Percentiles rank a stretch among this genome's conserved stretches.
Conservation (phyloP, 1,140 invertebrate species). For the Adoxophyes honmai region DNA sequence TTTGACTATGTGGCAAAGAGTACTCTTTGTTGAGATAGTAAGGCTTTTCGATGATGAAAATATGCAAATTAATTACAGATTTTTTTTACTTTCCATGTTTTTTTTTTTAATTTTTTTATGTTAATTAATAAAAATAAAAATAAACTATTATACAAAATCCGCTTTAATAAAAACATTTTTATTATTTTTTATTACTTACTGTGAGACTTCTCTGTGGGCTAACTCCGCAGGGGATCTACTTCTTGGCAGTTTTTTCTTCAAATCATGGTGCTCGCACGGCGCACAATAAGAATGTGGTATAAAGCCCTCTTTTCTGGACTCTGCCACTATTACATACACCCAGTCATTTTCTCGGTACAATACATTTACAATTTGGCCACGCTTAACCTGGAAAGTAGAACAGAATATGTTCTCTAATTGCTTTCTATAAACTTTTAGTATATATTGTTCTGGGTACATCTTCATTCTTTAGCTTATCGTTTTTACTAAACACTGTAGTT, state of each 20-base stretch:
- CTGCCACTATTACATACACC: conserved; percentile 95
- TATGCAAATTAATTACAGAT: background rate
- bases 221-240: conserved; percentile 72
- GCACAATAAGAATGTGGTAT: conserved; percentile 96
- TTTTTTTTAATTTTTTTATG: too few relatives aligned
- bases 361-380: conserved; percentile 90
- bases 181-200: conserved; percentile 59
- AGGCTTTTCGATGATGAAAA: too few relatives aligned
- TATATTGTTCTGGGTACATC: too few relatives aligned
- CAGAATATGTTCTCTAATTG: too few relatives aligned
- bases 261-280: conserved; percentile 80
- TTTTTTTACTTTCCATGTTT: background rate
- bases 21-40: too few relatives aligned
- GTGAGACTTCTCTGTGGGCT: conserved; percentile 77
- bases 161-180: background rate
- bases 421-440: too few relatives aligned
- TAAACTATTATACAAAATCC: too few relatives aligned
- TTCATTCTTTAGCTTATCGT: too few relatives aligned
- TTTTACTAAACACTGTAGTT: too few relatives aligned
- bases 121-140: too few relatives aligned
- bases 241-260: conserved; percentile 89
- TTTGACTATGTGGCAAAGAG: too few relatives aligned
- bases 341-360: conserved; percentile 97
- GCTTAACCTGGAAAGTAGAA: conserved; percentile 76
- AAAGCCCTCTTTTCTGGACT: conserved; percentile 93